Percentiles rank a stretch among this genome's conserved stretches.
These are phyloP conservation scores for Blastomussa wellsi DNA, from an alignment of 92 coral and sea anemone genomes.

Conservation along the genomic window DNA sequence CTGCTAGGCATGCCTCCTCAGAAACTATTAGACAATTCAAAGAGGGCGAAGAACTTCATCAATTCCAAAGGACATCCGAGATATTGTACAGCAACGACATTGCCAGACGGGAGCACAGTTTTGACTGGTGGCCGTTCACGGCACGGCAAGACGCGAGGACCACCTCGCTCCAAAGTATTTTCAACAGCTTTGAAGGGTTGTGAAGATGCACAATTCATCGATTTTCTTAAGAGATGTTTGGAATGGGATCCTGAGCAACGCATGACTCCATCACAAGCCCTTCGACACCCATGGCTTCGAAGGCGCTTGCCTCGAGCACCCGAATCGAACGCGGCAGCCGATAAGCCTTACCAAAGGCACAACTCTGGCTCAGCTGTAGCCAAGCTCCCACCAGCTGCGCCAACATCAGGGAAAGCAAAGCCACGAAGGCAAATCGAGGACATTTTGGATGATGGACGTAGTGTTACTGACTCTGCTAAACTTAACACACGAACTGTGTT, in stretches of 20 bases:
- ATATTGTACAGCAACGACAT: conserved; percentile 89
- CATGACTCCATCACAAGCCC: conserved; percentile 94
- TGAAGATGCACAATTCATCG: conserved; percentile 89
- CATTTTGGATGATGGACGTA: conserved; percentile 57
- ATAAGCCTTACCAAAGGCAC: conserved; percentile 56
- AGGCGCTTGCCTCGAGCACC: conserved; percentile 97
- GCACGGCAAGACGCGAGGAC: conserved; percentile 95
- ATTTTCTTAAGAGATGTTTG: conserved; percentile 88
- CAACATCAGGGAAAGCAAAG: conserved; percentile 88
- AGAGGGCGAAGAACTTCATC: conserved; percentile 90
- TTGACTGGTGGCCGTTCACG: conserved; percentile 96
- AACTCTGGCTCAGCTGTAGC: conserved; percentile 75
- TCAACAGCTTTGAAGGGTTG: conserved; percentile 90
- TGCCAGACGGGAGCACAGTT: conserved; percentile 93
- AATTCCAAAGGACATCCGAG: conserved; percentile 98
- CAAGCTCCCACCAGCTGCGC: conserved; percentile 92
- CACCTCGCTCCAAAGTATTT: conserved; percentile 86
- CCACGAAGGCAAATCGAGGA: conserved; percentile 73
- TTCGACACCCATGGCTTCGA: conserved; percentile 95
- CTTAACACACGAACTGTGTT: conserved; percentile 89
- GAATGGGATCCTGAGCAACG: conserved; percentile 97
- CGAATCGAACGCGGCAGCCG: conserved; percentile 71
- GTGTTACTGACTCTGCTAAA: conserved; percentile 67
- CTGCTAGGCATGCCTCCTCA: conserved; percentile 88
- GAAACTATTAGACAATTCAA: conserved; percentile 81